Conservation (phyloP, 2,888 invertebrate genomes). For the Oligia fasciuncula region DNA sequence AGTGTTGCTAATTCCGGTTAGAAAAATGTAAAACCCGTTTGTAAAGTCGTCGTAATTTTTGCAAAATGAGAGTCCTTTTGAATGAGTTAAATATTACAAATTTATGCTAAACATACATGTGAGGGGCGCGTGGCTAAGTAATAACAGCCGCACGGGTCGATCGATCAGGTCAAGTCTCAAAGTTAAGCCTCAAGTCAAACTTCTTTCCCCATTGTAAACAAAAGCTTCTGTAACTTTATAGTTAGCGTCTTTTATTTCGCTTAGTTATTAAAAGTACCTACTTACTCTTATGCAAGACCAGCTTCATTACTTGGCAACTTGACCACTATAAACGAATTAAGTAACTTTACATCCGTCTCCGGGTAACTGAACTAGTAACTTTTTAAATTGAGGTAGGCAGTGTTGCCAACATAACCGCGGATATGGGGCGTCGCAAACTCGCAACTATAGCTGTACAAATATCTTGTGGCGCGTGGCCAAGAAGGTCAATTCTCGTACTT, state of each 20-base stretch:
- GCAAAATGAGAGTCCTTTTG: neutral
- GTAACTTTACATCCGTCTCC: slow-evolving; percentile 35
- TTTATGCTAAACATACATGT: neutral
- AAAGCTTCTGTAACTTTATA: neutral
- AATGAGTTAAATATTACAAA: neutral
- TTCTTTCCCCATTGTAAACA: neutral
- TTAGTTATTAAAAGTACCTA: too few relatives aligned
- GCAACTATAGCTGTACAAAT: neutral
- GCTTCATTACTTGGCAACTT: neutral
- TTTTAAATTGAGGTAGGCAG: slow-evolving; percentile 15
- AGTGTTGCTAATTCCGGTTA: neutral
- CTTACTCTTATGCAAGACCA: slow-evolving; percentile 21
- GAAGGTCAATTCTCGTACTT: neutral
- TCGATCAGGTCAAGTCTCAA: neutral
- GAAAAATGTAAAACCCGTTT: neutral
- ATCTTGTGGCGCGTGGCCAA: neutral
- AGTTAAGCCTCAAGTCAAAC: neutral
- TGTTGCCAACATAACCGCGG: neutral
- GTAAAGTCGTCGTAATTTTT: neutral
- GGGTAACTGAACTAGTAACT: slow-evolving; percentile 29
- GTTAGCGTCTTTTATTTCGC: neutral
- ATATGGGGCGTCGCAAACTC: neutral
- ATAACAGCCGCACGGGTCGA: too few relatives aligned
- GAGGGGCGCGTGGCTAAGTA: too few relatives aligned
- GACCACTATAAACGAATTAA: neutral